phyloP scores from a whole-genome alignment of 2,888 invertebrate species.

The Agrochola macilenta region DNA sequence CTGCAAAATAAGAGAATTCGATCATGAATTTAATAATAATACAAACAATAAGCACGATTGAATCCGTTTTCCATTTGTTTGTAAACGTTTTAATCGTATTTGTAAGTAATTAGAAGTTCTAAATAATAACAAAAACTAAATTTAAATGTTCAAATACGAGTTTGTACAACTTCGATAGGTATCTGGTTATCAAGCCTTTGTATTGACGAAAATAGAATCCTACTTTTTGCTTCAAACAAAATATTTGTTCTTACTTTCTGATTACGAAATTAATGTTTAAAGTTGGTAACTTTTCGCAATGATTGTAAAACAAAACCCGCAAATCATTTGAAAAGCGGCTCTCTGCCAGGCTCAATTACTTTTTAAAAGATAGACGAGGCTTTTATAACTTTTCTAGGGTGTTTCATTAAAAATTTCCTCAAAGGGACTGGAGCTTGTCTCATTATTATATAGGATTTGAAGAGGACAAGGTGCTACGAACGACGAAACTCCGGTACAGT shows the following conservation, averaged over 20 bases:
- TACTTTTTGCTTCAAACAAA: slow-evolving; percentile 59
- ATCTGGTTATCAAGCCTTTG: slow-evolving; percentile 38
- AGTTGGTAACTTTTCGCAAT: slow-evolving; percentile 68
- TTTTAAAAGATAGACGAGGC: slow-evolving; percentile 80
- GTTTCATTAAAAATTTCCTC: slow-evolving; percentile 85
- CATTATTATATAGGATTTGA: slow-evolving; percentile 85
- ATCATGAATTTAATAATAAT: slow-evolving; percentile 1
- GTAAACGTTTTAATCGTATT: slow-evolving; percentile 35
- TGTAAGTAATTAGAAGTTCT: slow-evolving; percentile 32
- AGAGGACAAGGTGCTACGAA: slow-evolving; percentile 77
- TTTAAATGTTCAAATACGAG: slow-evolving; percentile 26
- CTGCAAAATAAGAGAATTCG: background rate
- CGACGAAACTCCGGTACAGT: slow-evolving; percentile 75
- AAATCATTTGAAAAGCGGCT: slow-evolving; percentile 73
- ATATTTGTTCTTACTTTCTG: slow-evolving; percentile 63
- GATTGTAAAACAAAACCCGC: slow-evolving; percentile 71
- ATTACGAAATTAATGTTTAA: slow-evolving; percentile 69
- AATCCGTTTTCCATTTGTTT: slow-evolving; percentile 3
- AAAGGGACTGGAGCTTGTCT: slow-evolving; percentile 82
- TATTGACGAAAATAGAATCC: slow-evolving; percentile 48
- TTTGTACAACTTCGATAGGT: slow-evolving; percentile 40
- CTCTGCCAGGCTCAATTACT: slow-evolving; percentile 80
- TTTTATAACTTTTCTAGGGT: slow-evolving; percentile 83
- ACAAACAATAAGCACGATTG: slow-evolving; percentile 15
- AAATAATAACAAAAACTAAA: slow-evolving; percentile 43